These are phyloP conservation scores for Teinopalpus imperialis DNA, from an alignment of 2,888 invertebrate species.

Conservation along the genomic window DNA sequence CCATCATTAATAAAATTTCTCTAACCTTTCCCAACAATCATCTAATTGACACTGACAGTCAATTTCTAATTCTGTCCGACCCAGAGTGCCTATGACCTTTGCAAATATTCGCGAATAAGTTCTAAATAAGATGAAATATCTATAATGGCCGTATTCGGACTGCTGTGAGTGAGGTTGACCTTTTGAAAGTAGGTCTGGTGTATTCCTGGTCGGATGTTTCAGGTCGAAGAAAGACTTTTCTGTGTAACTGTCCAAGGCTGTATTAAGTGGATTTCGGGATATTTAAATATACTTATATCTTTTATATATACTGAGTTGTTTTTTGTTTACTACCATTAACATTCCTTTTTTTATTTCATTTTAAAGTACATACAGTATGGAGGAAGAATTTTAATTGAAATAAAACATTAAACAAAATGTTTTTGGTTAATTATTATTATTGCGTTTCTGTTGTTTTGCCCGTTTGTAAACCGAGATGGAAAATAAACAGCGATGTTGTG, in stretches of 20 bases:
- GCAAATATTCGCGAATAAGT: conserved; percentile 29
- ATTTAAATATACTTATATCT: no score
- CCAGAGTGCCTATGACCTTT: conserved; percentile 28
- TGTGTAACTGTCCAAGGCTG: not conserved
- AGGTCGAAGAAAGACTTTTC: not conserved
- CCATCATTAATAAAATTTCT: no score
- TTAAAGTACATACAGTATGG: no score
- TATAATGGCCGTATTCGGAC: conserved; percentile 32
- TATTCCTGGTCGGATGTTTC: conserved; percentile 20
- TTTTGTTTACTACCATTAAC: no score
- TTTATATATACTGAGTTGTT: no score
- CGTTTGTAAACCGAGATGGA: no score
- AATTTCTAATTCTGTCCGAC: conserved; percentile 27
- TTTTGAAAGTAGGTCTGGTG: conserved; percentile 31
- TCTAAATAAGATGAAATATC: conserved; percentile 35
- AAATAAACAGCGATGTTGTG: no score
- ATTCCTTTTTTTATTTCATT: no score
- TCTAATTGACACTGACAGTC: conserved; percentile 13
- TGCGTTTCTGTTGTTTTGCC: no score
- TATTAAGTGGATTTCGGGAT: not conserved
- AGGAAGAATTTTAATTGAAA: no score
- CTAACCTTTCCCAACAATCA: conserved; percentile 1
- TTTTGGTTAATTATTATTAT: no score
- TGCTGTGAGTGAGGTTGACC: conserved; percentile 28
- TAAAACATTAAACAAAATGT: no score